These are phyloP conservation scores for Oasisia sp. DNA, from an alignment of 2,888 invertebrate species.

Conservation along the genomic window DNA sequence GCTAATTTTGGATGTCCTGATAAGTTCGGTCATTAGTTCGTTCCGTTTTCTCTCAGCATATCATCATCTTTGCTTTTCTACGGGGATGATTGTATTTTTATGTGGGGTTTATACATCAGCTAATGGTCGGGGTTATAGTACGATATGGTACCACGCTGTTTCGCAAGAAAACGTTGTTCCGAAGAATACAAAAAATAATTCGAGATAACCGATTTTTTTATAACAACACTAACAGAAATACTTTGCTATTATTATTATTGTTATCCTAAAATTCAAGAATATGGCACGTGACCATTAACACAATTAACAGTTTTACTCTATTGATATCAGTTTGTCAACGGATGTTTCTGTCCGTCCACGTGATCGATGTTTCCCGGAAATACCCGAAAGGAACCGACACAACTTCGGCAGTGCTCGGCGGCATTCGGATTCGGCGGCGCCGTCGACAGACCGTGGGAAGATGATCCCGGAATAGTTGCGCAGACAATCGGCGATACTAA, in stretches of 20 bases:
- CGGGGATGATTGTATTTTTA: neutral
- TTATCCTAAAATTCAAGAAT: too few species aligned
- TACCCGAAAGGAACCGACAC: neutral
- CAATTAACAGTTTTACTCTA: neutral
- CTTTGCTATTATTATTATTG: too few species aligned
- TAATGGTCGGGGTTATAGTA: neutral
- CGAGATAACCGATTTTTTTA: too few species aligned
- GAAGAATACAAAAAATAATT: too few species aligned
- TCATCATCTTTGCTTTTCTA: neutral
- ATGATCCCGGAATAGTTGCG: neutral
- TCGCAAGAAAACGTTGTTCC: too few species aligned
- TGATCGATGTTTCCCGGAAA: neutral
- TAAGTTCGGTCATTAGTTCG: neutral
- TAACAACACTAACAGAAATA: too few species aligned
- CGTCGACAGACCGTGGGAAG: conserved; percentile 2
- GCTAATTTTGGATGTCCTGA: neutral
- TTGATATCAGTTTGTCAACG: neutral
- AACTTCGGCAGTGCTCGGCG: neutral
- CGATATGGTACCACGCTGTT: neutral
- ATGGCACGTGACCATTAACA: neutral
- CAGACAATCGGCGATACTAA: conserved; percentile 8
- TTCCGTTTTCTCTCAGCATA: neutral
- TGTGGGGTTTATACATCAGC: neutral
- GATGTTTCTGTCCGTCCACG: neutral
- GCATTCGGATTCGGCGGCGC: neutral